Evolutionary conservation across 2,797 vertebrate genomes (phyloP).

Genomic region (Darevskia nairensis): DNA sequence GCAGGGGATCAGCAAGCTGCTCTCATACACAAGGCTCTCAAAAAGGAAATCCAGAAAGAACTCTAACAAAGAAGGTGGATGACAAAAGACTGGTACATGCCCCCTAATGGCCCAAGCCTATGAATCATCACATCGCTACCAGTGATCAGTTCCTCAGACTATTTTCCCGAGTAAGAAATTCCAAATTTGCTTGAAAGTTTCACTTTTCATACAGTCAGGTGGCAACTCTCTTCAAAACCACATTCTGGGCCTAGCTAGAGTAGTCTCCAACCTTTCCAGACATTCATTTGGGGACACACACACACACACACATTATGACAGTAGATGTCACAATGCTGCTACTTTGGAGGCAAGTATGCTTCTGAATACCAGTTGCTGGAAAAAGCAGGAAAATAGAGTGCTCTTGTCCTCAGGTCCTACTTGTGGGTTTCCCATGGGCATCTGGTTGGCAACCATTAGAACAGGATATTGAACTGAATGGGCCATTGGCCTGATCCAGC

Average conservation of each 20-base stretch:
- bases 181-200: not conserved
- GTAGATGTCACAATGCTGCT: too few relatives aligned
- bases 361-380: too few relatives aligned
- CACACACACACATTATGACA: too few relatives aligned
- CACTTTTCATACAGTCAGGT: not conserved
- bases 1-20: constrained; percentile 52
- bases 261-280: not conserved
- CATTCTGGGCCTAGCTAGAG: not conserved
- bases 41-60: constrained; percentile 43
- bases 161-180: not conserved
- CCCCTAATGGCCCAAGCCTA: constrained; percentile 19
- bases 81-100: constrained; percentile 1
- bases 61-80: constrained; percentile 33
- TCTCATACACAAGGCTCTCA: constrained; percentile 11
- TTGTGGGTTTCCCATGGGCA: too few relatives aligned
- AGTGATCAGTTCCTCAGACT: too few relatives aligned
- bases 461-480: too few relatives aligned
- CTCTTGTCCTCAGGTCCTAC: too few relatives aligned
- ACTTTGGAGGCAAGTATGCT: too few relatives aligned
- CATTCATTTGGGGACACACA: not conserved
- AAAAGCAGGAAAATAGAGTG: too few relatives aligned
- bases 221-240: not conserved
- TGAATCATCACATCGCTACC: not conserved
- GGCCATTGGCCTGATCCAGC: too few relatives aligned
- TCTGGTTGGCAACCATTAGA: too few relatives aligned